Percentiles rank a stretch among this genome's conserved stretches.
phyloP scores from a whole-genome alignment of 2,113 vertebrate genomes.

The Pseudopodoces humilis region DNA sequence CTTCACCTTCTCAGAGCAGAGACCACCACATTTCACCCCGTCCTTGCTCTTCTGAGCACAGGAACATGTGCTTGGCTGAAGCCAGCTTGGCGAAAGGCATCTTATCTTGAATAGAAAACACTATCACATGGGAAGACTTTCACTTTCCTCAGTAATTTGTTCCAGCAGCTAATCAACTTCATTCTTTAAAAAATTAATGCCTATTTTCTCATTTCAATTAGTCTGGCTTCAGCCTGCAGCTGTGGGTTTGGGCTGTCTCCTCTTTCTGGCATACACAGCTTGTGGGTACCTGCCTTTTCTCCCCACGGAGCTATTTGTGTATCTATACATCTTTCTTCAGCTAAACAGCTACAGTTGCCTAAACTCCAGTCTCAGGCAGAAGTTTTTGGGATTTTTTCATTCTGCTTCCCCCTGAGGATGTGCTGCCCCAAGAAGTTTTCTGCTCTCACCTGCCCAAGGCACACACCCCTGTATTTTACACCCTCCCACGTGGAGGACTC shows the following conservation, averaged over 20 bases:
- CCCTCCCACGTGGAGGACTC: fast-evolving
- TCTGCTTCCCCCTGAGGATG: background rate
- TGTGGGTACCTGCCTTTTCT: background rate
- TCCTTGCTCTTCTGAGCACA: background rate
- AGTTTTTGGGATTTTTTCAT: background rate
- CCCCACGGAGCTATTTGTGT: background rate
- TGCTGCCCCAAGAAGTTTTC: background rate
- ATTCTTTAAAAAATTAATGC: slow-evolving; percentile 18
- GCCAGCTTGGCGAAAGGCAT: background rate
- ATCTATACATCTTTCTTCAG: background rate
- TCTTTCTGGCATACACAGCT: background rate
- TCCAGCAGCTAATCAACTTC: slow-evolving; percentile 51
- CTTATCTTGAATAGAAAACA: background rate
- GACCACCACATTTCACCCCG: background rate
- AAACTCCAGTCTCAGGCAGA: background rate
- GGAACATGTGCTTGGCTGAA: background rate
- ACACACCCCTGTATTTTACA: fast-evolving
- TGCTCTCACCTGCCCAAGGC: background rate
- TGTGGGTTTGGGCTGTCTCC: background rate
- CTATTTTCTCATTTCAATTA: slow-evolving; percentile 25
- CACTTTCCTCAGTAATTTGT: background rate
- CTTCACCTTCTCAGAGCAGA: background rate
- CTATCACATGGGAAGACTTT: background rate
- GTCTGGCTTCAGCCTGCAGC: slow-evolving; percentile 26
- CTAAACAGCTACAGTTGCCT: background rate